Evolutionary conservation across 2,888 invertebrate species (phyloP).

Genomic region (Drosophila recens): DNA sequence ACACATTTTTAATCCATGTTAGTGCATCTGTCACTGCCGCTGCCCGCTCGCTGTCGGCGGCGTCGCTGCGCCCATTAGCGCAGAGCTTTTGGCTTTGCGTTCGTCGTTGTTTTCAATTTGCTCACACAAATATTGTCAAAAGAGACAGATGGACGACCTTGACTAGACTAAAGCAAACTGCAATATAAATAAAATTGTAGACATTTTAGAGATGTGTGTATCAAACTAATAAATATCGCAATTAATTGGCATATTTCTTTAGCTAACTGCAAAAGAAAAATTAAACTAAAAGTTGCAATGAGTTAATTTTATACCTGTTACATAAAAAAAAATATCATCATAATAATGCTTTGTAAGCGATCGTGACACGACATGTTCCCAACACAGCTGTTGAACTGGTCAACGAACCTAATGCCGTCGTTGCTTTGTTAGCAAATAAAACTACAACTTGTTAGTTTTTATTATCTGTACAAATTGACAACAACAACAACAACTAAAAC

Average conservation of each 20-base stretch:
- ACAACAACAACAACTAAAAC: slow-evolving; percentile 39
- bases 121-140: slow-evolving; percentile 41
- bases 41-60: slow-evolving; percentile 17
- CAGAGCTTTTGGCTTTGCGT: slow-evolving; percentile 42
- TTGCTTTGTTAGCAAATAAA: slow-evolving; percentile 54
- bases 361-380: slow-evolving; percentile 34
- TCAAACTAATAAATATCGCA: slow-evolving; percentile 3
- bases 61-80: slow-evolving; percentile 39
- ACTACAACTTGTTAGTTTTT: slow-evolving; percentile 63
- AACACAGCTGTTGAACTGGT: slow-evolving; percentile 44
- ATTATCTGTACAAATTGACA: slow-evolving; percentile 64
- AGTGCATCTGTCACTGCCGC: slow-evolving; percentile 57
- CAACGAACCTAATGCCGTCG: slow-evolving; percentile 59
- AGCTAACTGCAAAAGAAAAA: not conserved
- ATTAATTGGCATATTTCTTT: not conserved
- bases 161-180: slow-evolving; percentile 19
- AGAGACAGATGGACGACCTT: slow-evolving; percentile 47
- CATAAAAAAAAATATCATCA: slow-evolving; percentile 1
- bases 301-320: not conserved
- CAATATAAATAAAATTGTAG: slow-evolving; percentile 25
- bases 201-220: slow-evolving; percentile 13
- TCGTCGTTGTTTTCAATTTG: slow-evolving; percentile 35
- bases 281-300: not conserved
- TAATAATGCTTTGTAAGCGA: slow-evolving; percentile 15
- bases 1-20: slow-evolving; percentile 63